Conservation (phyloP, 2,797 vertebrate species). For the Enoplosus armatus region DNA sequence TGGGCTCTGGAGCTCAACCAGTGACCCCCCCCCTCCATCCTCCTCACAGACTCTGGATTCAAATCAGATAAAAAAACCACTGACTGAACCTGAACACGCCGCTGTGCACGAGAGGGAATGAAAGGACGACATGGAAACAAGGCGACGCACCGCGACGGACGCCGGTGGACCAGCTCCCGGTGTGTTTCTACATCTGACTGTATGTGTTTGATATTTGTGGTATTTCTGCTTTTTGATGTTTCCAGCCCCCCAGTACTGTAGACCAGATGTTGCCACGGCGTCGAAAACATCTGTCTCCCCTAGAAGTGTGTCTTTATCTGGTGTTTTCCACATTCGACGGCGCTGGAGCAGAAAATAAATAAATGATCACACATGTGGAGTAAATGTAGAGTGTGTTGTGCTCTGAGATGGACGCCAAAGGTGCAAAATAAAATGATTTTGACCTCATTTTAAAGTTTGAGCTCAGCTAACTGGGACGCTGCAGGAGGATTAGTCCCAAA, state of each 20-base stretch:
- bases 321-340: slow-evolving; percentile 10
- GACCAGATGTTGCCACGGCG: slow-evolving; percentile 47
- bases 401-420: neutral
- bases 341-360: slow-evolving; percentile 24
- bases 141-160: neutral
- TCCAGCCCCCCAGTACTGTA: slow-evolving; percentile 28
- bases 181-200: slow-evolving; percentile 13
- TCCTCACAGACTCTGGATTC: slow-evolving; percentile 57
- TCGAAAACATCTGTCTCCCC: slow-evolving; percentile 48
- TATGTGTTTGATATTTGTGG: slow-evolving; percentile 60
- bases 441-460: neutral
- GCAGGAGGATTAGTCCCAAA: no score
- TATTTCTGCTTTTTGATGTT: slow-evolving; percentile 49
- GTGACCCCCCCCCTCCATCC: slow-evolving; percentile 75
- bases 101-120: slow-evolving; percentile 39
- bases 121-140: slow-evolving; percentile 4
- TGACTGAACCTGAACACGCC: slow-evolving; percentile 48
- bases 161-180: slow-evolving; percentile 2
- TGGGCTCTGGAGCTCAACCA: slow-evolving; percentile 97
- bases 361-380: neutral
- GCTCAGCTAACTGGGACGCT: neutral
- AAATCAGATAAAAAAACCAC: slow-evolving; percentile 58
- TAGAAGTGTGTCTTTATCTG: slow-evolving; percentile 22
- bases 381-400: neutral
- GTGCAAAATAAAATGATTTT: neutral